Base-by-base conservation (phyloP, 2,113 vertebrate species). In the Oophaga pumilio region DNA sequence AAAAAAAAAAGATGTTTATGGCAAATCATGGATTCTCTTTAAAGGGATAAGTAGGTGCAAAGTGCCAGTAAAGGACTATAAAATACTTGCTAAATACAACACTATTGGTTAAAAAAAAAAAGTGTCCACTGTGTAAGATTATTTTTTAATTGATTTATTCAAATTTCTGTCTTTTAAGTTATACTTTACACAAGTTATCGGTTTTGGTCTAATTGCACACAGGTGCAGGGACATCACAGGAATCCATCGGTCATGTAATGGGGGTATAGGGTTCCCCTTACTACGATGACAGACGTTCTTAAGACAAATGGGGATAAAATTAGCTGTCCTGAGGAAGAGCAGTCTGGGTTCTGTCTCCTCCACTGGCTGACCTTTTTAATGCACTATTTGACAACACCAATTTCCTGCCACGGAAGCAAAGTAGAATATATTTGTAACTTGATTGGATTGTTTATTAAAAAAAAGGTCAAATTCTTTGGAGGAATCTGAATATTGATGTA, bases 241-340 rank as follows among this genome's bases (percentile, higher is more conserved):
- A 87, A 82, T 66, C 59, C 20, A 28, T 22, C 60, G 3, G 52
- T 73, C 33, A 53, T 79, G 85, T 60, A 76, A 33, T 52, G 20
- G 22, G 22, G 33, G 66, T 59, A 22, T 76, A 64, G 68, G 43
- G 13, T 74, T 71, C 69, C 66, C 76, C 53, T n/a, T 33, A 26
- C 33, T 17, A 12, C 74, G 57, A 15, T 76, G 68, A 81, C 79
- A 64, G 79, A 68, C 8, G 26, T 53, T 62, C 56, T 0, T 18
- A 81, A 83, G 86, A 76, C 69, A 76, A 64, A 83, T 88, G 86
- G 57, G 53, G n/a, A 49, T 74, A 68, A 24, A 80, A 59, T 60
- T 59, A 66, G 33, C 59, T 50, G 84, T 79, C 26, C 43, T 33
- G 49, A 69, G 76, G 62, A 86, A 76, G 59, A 73, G 66, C 76